Evolutionary conservation across 1,140 invertebrate genomes (phyloP).

Genomic region (Propsilocerus akamusi): DNA sequence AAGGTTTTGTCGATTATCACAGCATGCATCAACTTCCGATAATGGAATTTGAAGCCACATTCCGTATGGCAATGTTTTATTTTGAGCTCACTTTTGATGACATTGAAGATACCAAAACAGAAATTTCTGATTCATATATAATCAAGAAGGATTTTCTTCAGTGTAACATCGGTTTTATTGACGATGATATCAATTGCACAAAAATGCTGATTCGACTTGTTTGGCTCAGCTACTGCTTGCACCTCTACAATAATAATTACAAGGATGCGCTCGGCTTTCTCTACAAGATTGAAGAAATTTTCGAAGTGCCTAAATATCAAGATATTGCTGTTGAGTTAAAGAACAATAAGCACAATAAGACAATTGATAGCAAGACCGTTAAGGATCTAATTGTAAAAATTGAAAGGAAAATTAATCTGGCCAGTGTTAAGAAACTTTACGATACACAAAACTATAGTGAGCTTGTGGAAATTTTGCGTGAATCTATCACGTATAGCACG

Average conservation of each 20-base stretch:
- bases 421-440: slow-evolving; percentile 34
- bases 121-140: background rate
- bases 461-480: slow-evolving; percentile 39
- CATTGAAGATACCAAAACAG: background rate
- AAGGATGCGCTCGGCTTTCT: background rate
- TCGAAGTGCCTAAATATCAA: background rate
- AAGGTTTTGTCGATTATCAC: slow-evolving; percentile 5
- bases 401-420: slow-evolving; percentile 13
- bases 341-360: slow-evolving; percentile 7
- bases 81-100: slow-evolving; percentile 8
- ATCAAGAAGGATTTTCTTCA: background rate
- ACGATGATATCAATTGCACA: background rate
- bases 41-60: slow-evolving; percentile 7
- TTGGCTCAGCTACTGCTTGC: background rate
- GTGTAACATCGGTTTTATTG: background rate
- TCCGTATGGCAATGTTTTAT: slow-evolving; percentile 8
- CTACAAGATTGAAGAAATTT: background rate
- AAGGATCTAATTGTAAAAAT: slow-evolving; percentile 12
- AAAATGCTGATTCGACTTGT: background rate
- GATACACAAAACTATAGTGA: slow-evolving; percentile 40
- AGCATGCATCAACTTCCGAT: background rate
- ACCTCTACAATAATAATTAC: background rate
- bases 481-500: slow-evolving; percentile 28
- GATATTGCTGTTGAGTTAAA: slow-evolving; percentile 9
- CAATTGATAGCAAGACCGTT: slow-evolving; percentile 6